These are phyloP conservation scores for Chionoecetes opilio DNA, from an alignment of 1,140 invertebrate genomes.

Conservation along the genomic window DNA sequence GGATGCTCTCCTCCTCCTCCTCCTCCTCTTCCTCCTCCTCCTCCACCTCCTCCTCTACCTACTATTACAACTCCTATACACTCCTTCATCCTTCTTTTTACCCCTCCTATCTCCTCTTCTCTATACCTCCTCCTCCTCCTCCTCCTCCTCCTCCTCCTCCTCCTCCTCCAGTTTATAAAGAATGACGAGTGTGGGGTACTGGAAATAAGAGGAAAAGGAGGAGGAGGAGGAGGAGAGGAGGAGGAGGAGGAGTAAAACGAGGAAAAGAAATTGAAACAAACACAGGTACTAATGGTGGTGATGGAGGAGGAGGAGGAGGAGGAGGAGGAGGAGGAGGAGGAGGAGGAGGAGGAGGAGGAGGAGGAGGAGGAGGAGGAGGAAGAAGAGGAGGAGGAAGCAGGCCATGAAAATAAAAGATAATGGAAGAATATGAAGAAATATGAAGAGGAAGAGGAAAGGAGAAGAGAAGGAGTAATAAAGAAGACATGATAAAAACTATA, in stretches of 20 bases:
- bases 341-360: background rate
- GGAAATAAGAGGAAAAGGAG: background rate
- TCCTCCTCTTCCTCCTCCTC: background rate
- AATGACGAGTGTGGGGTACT: background rate
- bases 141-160: slow-evolving; percentile 8
- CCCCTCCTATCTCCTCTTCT: no score
- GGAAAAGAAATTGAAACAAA: background rate
- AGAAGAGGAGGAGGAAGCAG: no score
- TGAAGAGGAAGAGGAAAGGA: no score
- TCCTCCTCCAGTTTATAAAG: background rate
- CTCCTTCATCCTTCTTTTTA: no score
- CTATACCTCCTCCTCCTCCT: background rate
- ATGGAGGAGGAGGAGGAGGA: background rate
- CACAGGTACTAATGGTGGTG: background rate
- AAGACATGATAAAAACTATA: no score
- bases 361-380: no score
- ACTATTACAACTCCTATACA: no score
- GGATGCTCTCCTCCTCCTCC: background rate
- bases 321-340: background rate
- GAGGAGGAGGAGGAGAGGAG: background rate
- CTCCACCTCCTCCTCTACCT: background rate
- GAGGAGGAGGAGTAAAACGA: background rate
- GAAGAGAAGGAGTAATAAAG: no score
- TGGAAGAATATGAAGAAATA: no score
- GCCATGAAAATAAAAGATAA: no score